A percentile compares a stretch with the other conserved stretches of the same genome.
phyloP scores from a whole-genome alignment of 2,113 vertebrate genomes.

The Xyliphius kryptos region DNA sequence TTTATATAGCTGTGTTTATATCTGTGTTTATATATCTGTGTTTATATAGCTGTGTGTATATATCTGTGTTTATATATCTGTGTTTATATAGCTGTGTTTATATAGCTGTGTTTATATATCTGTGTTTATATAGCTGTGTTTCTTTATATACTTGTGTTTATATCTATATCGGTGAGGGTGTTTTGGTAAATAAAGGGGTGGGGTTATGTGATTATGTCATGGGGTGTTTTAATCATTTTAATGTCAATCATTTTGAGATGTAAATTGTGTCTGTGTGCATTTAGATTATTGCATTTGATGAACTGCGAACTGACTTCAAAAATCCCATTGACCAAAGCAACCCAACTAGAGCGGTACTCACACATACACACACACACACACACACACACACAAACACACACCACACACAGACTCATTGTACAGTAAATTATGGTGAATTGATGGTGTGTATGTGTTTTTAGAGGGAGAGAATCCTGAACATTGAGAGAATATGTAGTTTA shows the following conservation, averaged over 20 bases:
- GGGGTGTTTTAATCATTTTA: constrained; percentile 3
- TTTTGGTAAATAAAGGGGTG: no score
- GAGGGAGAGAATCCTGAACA: constrained; percentile 87
- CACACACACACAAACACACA: constrained; percentile 11
- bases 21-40: no score
- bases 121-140: no score
- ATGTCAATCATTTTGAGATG: constrained; percentile 40
- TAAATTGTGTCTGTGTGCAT: constrained; percentile 14
- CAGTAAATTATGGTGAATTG: neutral
- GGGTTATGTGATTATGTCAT: no score
- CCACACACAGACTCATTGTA: constrained; percentile 10
- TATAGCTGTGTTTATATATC: no score
- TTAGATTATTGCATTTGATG: constrained; percentile 97
- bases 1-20: no score
- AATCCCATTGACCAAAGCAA: constrained; percentile 97
- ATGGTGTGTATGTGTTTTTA: constrained; percentile 44
- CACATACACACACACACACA: neutral
- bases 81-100: no score
- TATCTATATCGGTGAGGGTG: no score
- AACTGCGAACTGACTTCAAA: constrained; percentile 95
- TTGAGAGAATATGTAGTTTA: constrained; percentile 88
- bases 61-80: no score
- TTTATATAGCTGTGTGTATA: no score
- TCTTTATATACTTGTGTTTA: no score
- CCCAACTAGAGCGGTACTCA: constrained; percentile 87